Evolutionary conservation across 2,113 vertebrate species (phyloP), one percentile per base, ranked within the genome.

Genomic region (Morone chrysops): DNA sequence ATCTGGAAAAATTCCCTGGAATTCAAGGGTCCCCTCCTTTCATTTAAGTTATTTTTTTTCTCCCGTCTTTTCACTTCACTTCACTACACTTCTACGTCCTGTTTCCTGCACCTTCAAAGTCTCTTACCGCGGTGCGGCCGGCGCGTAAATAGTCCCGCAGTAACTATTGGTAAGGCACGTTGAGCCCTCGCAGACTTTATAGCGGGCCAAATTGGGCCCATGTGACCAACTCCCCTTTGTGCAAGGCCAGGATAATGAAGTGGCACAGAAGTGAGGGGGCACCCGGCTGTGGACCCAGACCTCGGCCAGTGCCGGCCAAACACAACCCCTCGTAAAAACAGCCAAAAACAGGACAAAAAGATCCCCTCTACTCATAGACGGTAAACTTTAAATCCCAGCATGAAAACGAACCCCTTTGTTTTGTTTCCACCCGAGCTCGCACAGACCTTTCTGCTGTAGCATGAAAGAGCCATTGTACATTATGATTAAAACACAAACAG

Each of bases 1-100:
- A 95, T 96, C 95, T 96, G 94, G 95, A 94, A 93, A 93, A 94
- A 93, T 94, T 91, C 89, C 84, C 87, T 90, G 92, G 94, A 95
- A 95, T 95, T 95, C 93, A 90, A 95, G 90, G 90, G 93, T 92
- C 89, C 93, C 89, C 92, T 91, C 87, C 87, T 93, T 91, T 93
- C 80, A 86, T 92, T 93, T 86, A n/a, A 60, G 36, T 87, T 79
- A 53, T 74, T 66, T 84, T 86, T 83, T 84, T 40, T 61, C 56
- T 62, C 69, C 75, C 75, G 22, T 48, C 70, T 81, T 77, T 81
- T 80, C 61, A 84, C 80, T 79, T 71, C n/a, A n/a, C 68, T 75
- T 72, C n/a, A n/a, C n/a, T n/a, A n/a, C n/a, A n/a, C 67, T 86
- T 60, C 81, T 63, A 36, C 16, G 50, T 81, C 86, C 83, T 83